Conservation (phyloP, 2,888 invertebrate genomes). For the Steinernema hermaphroditum region DNA sequence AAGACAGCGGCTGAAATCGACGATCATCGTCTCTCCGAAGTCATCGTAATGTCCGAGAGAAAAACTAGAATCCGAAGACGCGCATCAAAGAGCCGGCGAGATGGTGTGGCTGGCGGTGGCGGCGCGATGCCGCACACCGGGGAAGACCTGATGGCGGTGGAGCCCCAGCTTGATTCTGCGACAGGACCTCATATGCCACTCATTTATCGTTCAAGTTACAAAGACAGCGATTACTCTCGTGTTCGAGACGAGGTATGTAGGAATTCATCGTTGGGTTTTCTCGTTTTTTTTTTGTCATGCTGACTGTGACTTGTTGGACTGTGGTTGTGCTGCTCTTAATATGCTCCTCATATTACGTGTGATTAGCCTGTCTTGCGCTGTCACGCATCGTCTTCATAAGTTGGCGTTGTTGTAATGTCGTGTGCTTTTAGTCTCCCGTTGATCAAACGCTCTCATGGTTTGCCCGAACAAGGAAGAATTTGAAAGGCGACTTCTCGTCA, state of each 20-base stretch:
- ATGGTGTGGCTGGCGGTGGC: constrained; percentile 14
- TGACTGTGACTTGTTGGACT: neutral
- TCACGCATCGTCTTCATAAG: neutral
- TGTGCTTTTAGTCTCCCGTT: constrained; percentile 50
- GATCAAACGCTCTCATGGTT: constrained; percentile 54
- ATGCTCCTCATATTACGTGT: neutral
- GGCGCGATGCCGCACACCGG: constrained; percentile 45
- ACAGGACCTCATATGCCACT: constrained; percentile 51
- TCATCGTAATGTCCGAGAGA: constrained; percentile 22
- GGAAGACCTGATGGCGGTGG: constrained; percentile 63
- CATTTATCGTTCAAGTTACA: constrained; percentile 32
- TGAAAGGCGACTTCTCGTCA: constrained; percentile 62
- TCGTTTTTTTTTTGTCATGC: neutral
- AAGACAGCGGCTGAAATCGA: neutral
- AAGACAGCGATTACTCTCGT: constrained; percentile 8
- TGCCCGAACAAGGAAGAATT: constrained; percentile 50
- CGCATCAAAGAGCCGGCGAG: constrained; percentile 8
- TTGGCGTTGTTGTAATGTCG: neutral
- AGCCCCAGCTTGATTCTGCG: constrained; percentile 57
- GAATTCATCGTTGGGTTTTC: neutral
- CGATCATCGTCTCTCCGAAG: constrained; percentile 22
- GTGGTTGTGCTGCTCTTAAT: neutral
- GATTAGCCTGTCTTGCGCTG: neutral
- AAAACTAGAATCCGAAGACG: constrained; percentile 28
- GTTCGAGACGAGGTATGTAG: constrained; percentile 12